phyloP scores from a whole-genome alignment of 2,888 invertebrate species.

The Platerodrilus igneus region DNA sequence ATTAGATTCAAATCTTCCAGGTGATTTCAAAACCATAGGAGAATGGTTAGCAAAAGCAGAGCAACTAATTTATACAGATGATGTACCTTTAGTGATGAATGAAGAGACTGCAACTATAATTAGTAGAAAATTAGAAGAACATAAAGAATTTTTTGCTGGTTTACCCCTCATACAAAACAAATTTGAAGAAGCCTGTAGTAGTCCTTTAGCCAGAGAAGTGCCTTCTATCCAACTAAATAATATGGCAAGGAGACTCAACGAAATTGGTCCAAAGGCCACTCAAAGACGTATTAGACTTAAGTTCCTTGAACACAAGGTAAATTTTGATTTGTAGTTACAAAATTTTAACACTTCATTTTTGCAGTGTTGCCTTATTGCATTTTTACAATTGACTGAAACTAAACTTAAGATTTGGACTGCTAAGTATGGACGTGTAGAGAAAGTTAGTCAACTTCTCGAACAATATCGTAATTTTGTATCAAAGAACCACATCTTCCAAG shows the following conservation, averaged over 20 bases:
- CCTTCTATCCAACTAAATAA: slow-evolving; percentile 76
- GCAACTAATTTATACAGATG: slow-evolving; percentile 71
- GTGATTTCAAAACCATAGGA: slow-evolving; percentile 79
- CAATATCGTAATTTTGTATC: slow-evolving; percentile 90
- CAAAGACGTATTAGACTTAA: slow-evolving; percentile 81
- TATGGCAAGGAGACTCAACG: slow-evolving; percentile 72
- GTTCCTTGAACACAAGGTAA: slow-evolving; percentile 81
- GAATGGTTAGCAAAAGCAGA: slow-evolving; percentile 90
- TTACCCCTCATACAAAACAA: slow-evolving; percentile 71
- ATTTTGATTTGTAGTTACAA: slow-evolving; percentile 8
- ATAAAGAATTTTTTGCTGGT: slow-evolving; percentile 83
- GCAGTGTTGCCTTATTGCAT: slow-evolving; percentile 83
- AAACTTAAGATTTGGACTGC: slow-evolving; percentile 86
- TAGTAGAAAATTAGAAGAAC: slow-evolving; percentile 83
- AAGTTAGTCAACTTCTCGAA: slow-evolving; percentile 76
- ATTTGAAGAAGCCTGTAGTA: slow-evolving; percentile 69
- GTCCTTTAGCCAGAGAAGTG: slow-evolving; percentile 65
- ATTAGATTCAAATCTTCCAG: slow-evolving; percentile 79
- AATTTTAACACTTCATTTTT: no score
- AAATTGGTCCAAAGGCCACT: slow-evolving; percentile 70
- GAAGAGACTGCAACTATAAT: slow-evolving; percentile 85
- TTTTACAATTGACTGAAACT: slow-evolving; percentile 84
- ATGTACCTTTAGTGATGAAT: slow-evolving; percentile 78
- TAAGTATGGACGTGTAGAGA: slow-evolving; percentile 80
- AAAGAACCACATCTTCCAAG: slow-evolving; percentile 89